Base-by-base conservation (phyloP, 2,888 invertebrate genomes). In the Baccha elongata region DNA sequence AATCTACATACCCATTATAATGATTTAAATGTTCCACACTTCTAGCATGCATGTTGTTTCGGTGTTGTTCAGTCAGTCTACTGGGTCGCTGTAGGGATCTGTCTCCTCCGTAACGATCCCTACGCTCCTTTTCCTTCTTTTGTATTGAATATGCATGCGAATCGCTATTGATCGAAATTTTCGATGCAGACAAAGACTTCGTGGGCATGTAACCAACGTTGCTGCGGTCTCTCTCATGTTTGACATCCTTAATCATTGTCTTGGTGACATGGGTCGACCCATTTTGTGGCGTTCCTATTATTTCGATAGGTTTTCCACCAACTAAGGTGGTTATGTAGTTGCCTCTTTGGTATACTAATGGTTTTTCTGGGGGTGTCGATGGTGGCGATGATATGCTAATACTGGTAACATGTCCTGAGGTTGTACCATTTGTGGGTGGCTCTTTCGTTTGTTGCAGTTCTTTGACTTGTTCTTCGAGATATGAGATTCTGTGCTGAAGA, bases 401-500 rank as follows among this genome's bases (percentile, higher is more conserved):
- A 88, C 94, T 94, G 26, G 94, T 95, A 10, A 94, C 93, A 88
- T 95, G 95, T 1, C 88, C 85, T 48, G 85, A 69, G 85, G 52
- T 78, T 85, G 50, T 86, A 85, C 8, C 87, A 85, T 78, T 78
- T 5, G 58, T 79, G 5, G 69, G 86, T 5, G 87, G 87, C 23
- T 89, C 89, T 84, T 91, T 90, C 1, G 86, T 86, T 1, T 85
- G 89, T 65, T 94, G 91, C 10, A 94, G 89, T 86, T 94, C 93
- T 0, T 92, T 91, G 85, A 96, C 96, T 91, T 97, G 97, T 88
- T 97, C 97, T 90, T 97, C 97, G 73, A 97, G 92, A 90, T 97
- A 97, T 1, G 96, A 96, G 87, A 97, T 97, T 85, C 97, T 93
- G 90, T 97, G 97, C 11, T 96, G 96, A 76, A 97, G 92, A 60